Evolutionary conservation across 2,797 vertebrate species (phyloP).

Genomic region (Coregonus ussuriensis): DNA sequence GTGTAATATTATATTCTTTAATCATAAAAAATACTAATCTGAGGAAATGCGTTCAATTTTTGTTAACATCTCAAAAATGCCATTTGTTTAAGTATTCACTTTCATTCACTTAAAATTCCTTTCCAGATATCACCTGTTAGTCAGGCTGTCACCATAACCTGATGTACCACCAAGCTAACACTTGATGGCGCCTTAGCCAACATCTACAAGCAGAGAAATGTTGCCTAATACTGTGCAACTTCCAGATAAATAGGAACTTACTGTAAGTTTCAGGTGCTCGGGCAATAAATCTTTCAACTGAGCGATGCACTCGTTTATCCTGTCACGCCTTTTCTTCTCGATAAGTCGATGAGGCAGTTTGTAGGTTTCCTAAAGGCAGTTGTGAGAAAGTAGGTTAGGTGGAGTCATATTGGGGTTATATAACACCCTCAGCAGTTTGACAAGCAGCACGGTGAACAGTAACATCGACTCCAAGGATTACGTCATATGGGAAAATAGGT

Average conservation of each 20-base stretch:
- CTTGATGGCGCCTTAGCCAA: constrained; percentile 46
- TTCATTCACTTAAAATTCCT: not conserved
- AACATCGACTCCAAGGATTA: constrained; percentile 55
- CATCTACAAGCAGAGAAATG: constrained; percentile 17
- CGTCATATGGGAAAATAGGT: constrained; percentile 64
- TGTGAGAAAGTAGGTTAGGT: constrained; percentile 9
- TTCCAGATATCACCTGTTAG: not conserved
- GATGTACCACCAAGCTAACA: constrained; percentile 43
- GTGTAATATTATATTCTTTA: not conserved
- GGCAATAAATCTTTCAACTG: constrained; percentile 97
- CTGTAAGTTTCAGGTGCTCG: constrained; percentile 98
- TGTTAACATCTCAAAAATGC: not conserved
- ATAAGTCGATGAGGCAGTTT: constrained; percentile 96
- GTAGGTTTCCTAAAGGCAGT: constrained; percentile 88
- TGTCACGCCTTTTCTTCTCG: constrained; percentile 97
- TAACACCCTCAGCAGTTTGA: constrained; percentile 29
- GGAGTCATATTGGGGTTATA: not conserved
- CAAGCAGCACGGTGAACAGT: constrained; percentile 6
- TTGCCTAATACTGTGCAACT: not conserved
- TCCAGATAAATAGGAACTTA: constrained; percentile 66
- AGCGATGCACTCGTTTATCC: constrained; percentile 98
- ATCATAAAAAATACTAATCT: not conserved
- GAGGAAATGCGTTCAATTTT: not conserved
- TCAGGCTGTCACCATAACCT: not conserved
- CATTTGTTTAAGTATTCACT: not conserved